Evolutionary conservation across 2,113 vertebrate species (phyloP), one percentile per base, ranked within the genome.

Genomic region (Brevimyrus niger): DNA sequence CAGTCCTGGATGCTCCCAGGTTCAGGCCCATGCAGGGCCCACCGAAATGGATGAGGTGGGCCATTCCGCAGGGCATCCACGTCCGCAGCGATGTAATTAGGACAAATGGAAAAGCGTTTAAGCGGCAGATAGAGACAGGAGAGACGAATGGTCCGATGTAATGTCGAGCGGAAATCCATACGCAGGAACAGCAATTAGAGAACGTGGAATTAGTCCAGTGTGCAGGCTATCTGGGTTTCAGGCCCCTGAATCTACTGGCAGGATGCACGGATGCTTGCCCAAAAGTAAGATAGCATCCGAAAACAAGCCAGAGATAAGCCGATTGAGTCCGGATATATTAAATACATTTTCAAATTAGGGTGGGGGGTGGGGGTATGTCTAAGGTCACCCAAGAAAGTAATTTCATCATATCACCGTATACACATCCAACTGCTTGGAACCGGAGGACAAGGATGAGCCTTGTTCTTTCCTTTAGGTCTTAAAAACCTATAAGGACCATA

Each of bases 51-150:
- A 15, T 53, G 48, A 2, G 85, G 50, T 50, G 5, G 47, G n/a
- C 27, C 13, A 13, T 87, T 27, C 47, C 31, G 17, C 50, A 9
- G 15, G n/a, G 85, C 50, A 17, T 87, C 84, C n/a, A 47, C 27
- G 47, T 47, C 47, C 48, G 3, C 50, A 35, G 31, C 44, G 50
- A 44, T 90, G 89, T 92, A 93, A 93, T 94, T 90, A 91, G 91
- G 91, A 93, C 93, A 92, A 94, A 94, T 92, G 92, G 90, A 93
- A 93, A 94, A 88, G 91, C 90, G 86, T 93, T 93, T 93, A 92
- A 93, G 91, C 89, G 48, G 89, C 90, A 55, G 92, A 94, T 93
- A 89, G 89, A 94, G 92, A 92, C 90, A 88, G 86, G 44, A 87
- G 90, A 91, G 91, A 87, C 88, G 87, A 89, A 90, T 89, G 84